Conservation (phyloP, 64 coral and sea anemone genomes). For the Platygyra sinensis region DNA sequence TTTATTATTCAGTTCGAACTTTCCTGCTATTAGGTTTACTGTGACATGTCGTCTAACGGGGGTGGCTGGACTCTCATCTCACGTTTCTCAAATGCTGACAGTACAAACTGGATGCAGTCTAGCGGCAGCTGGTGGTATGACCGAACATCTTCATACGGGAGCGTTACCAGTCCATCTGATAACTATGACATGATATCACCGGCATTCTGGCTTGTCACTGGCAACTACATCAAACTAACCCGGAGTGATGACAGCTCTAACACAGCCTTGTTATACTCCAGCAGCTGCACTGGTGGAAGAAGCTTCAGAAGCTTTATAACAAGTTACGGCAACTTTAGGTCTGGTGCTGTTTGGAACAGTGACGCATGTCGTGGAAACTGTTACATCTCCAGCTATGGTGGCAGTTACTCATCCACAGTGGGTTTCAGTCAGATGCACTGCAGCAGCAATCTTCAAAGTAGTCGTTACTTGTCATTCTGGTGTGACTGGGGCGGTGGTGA, state of each 20-base stretch:
- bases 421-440: conserved; percentile 41
- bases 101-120: conserved; percentile 46
- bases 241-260: conserved; percentile 52
- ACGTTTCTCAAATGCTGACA: conserved; percentile 65
- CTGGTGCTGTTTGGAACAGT: conserved; percentile 20
- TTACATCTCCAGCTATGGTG: background rate
- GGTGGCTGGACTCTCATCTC: conserved; percentile 66
- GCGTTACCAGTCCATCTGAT: conserved; percentile 17
- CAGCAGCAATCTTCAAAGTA: conserved; percentile 38
- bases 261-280: conserved; percentile 16
- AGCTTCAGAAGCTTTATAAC: conserved; percentile 43
- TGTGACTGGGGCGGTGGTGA: conserved; percentile 58
- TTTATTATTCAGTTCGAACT: too few species aligned
- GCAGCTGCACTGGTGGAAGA: conserved; percentile 1
- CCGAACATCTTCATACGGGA: conserved; percentile 6
- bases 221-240: conserved; percentile 24
- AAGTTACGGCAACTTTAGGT: conserved; percentile 38
- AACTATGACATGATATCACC: conserved; percentile 64
- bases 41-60: conserved; percentile 48
- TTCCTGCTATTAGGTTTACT: conserved; percentile 8
- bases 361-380: conserved; percentile 33
- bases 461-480: conserved; percentile 50
- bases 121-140: conserved; percentile 58
- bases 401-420: too few species aligned
- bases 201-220: conserved; percentile 38